Percentiles rank a stretch among this genome's conserved stretches.
Evolutionary conservation across 2,797 vertebrate genomes (phyloP).

Genomic region (Podarcis lilfordi): DNA sequence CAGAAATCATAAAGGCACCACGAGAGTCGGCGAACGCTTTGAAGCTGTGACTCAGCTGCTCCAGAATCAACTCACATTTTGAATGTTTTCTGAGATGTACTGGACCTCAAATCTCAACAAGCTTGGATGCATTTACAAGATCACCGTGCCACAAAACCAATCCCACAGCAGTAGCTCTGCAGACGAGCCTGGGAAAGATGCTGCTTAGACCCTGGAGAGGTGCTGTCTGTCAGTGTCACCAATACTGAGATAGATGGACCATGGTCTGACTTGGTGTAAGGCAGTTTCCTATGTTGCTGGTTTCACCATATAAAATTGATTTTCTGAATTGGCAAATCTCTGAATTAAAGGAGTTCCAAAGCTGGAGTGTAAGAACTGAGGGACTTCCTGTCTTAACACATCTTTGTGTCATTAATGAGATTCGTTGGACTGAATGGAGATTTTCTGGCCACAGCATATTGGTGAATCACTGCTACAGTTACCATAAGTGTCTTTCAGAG

Average conservation of each 20-base stretch:
- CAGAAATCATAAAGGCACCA: neutral
- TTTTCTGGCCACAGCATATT: neutral
- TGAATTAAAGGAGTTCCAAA: neutral
- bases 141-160: neutral
- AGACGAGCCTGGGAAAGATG: too few relatives aligned
- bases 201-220: too few relatives aligned
- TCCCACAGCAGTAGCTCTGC: neutral
- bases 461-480: neutral
- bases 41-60: neutral
- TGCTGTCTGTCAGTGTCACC: too few relatives aligned
- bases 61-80: neutral
- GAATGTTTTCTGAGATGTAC: neutral
- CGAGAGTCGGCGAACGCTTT: neutral
- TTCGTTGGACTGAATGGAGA: neutral
- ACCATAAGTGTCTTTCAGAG: neutral
- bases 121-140: neutral
- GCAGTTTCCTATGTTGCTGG: neutral
- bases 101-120: neutral
- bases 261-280: neutral
- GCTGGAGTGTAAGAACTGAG: neutral
- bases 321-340: neutral
- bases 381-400: neutral
- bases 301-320: neutral
- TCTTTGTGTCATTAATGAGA: neutral
- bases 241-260: too few relatives aligned